These are phyloP conservation scores for Sphaeridia pumilis DNA, from an alignment of 2,888 invertebrate genomes.

Conservation along the genomic window DNA sequence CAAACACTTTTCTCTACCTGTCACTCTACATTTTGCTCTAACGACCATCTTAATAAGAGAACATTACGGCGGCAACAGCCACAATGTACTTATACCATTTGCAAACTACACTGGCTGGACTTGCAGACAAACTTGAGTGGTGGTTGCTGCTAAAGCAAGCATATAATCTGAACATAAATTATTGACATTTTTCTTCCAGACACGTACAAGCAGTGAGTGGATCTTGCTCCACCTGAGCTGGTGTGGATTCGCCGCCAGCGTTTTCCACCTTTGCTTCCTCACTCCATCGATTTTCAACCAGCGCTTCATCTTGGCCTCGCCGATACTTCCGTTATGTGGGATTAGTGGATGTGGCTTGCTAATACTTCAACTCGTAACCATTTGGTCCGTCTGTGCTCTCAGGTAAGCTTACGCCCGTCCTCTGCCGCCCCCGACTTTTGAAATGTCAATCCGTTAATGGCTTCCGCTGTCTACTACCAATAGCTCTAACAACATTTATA, in stretches of 20 bases:
- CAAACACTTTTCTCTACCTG: too few relatives aligned
- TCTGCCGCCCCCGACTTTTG: background rate
- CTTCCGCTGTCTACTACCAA: too few relatives aligned
- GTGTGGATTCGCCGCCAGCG: slow-evolving; percentile 33
- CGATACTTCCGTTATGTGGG: slow-evolving; percentile 28
- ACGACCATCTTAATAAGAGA: too few relatives aligned
- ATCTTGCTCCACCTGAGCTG: slow-evolving; percentile 34
- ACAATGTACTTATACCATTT: too few relatives aligned
- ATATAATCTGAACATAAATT: background rate
- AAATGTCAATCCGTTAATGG: too few relatives aligned
- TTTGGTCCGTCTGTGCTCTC: slow-evolving; percentile 35
- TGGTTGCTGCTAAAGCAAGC: background rate
- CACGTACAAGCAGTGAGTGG: slow-evolving; percentile 35
- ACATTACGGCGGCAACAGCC: too few relatives aligned
- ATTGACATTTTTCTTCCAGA: slow-evolving; percentile 17
- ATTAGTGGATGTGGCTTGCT: slow-evolving; percentile 27
- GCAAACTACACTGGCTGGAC: too few relatives aligned
- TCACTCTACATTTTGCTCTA: too few relatives aligned
- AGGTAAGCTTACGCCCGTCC: slow-evolving; percentile 23
- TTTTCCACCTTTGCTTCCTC: slow-evolving; percentile 31
- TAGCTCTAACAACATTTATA: too few relatives aligned
- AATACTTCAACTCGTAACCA: slow-evolving; percentile 27
- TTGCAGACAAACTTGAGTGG: background rate
- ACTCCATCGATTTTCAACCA: slow-evolving; percentile 33
- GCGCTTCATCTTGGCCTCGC: slow-evolving; percentile 12